phyloP scores from a whole-genome alignment of 92 coral and sea anemone genomes.

The Parazoanthus atlanticus region DNA sequence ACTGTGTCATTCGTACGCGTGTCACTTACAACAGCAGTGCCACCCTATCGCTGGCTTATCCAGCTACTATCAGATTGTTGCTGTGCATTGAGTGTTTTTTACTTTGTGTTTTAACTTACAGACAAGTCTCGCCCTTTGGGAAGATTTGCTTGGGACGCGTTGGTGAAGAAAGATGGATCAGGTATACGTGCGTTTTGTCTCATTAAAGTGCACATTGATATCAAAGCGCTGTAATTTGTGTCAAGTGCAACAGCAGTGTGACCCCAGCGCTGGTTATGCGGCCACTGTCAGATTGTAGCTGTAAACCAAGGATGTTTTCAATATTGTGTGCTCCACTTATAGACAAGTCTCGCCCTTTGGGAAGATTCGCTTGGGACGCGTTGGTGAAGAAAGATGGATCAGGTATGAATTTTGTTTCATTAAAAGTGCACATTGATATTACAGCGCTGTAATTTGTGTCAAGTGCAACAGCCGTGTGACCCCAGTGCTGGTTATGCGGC shows the following conservation, averaged over 20 bases:
- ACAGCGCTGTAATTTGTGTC: too few species aligned
- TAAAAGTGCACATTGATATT: too few species aligned
- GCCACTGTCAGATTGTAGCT: not conserved
- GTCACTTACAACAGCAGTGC: not conserved
- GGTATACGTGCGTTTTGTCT: not conserved
- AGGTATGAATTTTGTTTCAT: not conserved
- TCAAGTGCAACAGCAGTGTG: not conserved
- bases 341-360: not conserved
- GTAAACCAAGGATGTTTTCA: not conserved
- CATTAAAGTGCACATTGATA: too few species aligned
- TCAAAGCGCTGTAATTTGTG: too few species aligned
- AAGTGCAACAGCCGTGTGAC: not conserved
- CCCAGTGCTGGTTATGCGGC: not conserved
- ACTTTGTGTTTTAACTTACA: too few species aligned
- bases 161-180: not conserved
- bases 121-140: not conserved
- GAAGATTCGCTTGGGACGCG: not conserved
- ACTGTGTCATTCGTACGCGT: too few species aligned
- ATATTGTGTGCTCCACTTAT: too few species aligned
- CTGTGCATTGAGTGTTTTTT: too few species aligned
- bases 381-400: not conserved
- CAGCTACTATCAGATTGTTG: not conserved
- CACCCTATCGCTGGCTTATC: not conserved
- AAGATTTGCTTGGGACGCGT: not conserved
- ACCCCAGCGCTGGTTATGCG: not conserved